Evolutionary conservation across 2,113 vertebrate genomes (phyloP), one percentile per base, ranked within the genome.

Genomic region (Antennarius striatus): DNA sequence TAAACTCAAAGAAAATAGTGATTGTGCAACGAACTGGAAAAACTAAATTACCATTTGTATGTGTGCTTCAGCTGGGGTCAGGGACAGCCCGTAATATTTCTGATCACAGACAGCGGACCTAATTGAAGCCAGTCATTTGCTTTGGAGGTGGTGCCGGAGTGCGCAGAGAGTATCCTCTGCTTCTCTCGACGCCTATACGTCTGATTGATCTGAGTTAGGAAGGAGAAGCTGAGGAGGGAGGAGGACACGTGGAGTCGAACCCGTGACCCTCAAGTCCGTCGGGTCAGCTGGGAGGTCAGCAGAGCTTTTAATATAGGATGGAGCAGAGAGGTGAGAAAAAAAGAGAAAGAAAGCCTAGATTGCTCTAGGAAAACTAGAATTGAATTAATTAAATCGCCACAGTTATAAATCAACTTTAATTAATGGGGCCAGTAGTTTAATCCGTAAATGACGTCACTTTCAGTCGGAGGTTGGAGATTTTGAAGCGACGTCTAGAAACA

Each of bases 121-220:
- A 51, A 79, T 64, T 82, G 72, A 73, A 60, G 82, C 57, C 79
- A 64, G 46, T 30, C 15, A 39, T 53, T 53, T 68, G 60, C 68
- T 65, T 51, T 68, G 15, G 56, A 49, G 11, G 46, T 22, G 64
- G 47, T 13, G 9, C 4, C 2, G 28, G 45, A 11, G 43, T 4
- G 9, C 16, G 46, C 30, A 0, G 54, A 22, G 36, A 54, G 1
- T 56, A 60, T 11, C 56, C 49, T 22, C 1, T 16, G 54, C 68
- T 43, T 15, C 59, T 50, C 22, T 12, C 45, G 5, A 5, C n/a
- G 30, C 29, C 56, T 22, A 22, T n/a, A 17, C 15, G 2, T 17
- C 56, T 22, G 17, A 48, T 39, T 36, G 56, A 62, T 54, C 43
- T 9, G 48, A 29, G 22, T 22, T 16, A 39, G 39, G 16, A 43